These are phyloP conservation scores for Heliornis fulica DNA, from an alignment of 2,113 vertebrate genomes.

Conservation along the genomic window DNA sequence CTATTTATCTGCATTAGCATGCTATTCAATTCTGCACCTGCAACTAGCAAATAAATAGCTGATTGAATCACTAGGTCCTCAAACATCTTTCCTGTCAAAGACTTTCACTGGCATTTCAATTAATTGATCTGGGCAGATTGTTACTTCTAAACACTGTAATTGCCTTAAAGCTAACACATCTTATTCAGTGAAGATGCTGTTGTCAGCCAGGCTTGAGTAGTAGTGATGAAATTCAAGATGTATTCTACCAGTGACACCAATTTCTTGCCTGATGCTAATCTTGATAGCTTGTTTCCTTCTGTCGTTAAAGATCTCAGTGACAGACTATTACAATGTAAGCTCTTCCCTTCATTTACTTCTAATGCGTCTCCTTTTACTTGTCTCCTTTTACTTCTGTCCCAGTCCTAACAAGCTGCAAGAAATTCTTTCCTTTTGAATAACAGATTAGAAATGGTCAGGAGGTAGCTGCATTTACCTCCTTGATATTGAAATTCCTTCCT, in stretches of 20 bases:
- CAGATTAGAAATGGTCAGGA: background rate
- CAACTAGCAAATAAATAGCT: background rate
- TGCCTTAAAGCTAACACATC: background rate
- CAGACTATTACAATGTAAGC: background rate
- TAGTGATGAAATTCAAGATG: background rate
- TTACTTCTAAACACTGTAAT: background rate
- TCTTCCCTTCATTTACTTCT: background rate
- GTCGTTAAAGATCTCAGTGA: background rate
- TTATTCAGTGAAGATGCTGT: background rate
- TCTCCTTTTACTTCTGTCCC: background rate
- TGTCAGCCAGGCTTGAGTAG: background rate
- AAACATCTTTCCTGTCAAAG: background rate
- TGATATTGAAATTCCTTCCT: background rate
- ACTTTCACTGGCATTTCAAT: background rate
- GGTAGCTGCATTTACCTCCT: background rate
- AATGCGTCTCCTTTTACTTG: background rate
- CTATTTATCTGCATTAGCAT: background rate
- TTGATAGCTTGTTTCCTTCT: background rate
- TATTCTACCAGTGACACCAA: background rate
- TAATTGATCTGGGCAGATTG: background rate
- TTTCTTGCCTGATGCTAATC: background rate
- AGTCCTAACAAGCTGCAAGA: background rate
- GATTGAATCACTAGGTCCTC: background rate
- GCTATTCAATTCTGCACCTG: background rate
- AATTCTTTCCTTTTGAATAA: background rate